These are phyloP conservation scores for Turritopsis dohrnii DNA, from an alignment of 30 jellyfish, hydroid and myxozoan genomes.

Conservation along the genomic window DNA sequence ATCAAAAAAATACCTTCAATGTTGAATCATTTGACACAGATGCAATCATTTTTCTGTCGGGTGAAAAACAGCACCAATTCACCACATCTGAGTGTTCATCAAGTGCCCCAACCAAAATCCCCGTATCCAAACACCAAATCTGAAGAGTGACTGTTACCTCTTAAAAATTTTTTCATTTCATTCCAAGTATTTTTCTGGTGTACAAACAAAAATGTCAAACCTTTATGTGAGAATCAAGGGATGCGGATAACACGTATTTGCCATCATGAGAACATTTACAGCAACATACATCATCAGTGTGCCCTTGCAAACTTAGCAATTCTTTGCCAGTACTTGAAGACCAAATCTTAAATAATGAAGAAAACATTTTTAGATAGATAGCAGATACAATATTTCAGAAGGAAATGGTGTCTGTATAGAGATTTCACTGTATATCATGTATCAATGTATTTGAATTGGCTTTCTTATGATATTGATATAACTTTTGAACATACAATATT, in stretches of 20 bases:
- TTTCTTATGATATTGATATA: too few relatives aligned
- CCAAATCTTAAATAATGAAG: constrained; percentile 68
- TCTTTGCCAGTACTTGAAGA: constrained; percentile 45
- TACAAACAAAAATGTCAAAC: too few relatives aligned
- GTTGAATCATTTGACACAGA: constrained; percentile 70
- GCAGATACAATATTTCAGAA: too few relatives aligned
- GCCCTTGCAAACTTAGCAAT: constrained; percentile 43
- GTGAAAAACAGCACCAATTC: constrained; percentile 85
- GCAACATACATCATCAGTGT: constrained; percentile 63
- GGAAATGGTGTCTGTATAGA: too few relatives aligned
- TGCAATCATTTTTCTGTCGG: constrained; percentile 52
- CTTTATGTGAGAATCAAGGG: constrained; percentile 53
- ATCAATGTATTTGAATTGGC: too few relatives aligned
- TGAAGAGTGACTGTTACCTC: constrained; percentile 5
- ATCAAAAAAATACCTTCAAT: constrained; percentile 38
- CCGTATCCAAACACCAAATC: constrained; percentile 62
- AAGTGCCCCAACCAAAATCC: constrained; percentile 23
- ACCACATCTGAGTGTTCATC: constrained; percentile 70
- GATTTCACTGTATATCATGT: too few relatives aligned
- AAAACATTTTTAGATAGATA: too few relatives aligned
- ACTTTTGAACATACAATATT: too few relatives aligned
- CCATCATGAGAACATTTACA: constrained; percentile 43
- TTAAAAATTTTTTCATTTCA: too few relatives aligned
- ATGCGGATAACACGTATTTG: constrained; percentile 36
- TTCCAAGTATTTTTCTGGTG: too few relatives aligned